Evolutionary conservation across 2,797 vertebrate species (phyloP).

Genomic region (Brotula barbata): DNA sequence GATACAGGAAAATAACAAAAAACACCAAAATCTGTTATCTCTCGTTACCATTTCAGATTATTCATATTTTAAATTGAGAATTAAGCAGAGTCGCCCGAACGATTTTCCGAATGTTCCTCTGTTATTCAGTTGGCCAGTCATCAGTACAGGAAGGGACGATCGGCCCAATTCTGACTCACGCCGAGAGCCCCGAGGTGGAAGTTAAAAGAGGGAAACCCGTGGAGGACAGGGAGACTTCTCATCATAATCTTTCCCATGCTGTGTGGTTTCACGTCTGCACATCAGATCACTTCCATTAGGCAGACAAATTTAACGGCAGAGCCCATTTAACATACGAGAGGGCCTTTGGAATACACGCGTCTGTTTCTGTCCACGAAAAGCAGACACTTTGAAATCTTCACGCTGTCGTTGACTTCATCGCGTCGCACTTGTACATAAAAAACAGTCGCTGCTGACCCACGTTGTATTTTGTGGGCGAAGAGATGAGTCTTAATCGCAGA

Average conservation of each 20-base stretch:
- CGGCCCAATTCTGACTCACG: slow-evolving; percentile 41
- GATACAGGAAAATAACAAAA: no score
- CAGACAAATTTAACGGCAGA: slow-evolving; percentile 26
- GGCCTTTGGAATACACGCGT: slow-evolving; percentile 3
- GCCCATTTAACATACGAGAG: slow-evolving; percentile 19
- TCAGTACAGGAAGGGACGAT: slow-evolving; percentile 14
- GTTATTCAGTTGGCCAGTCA: slow-evolving; percentile 42
- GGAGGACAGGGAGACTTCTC: slow-evolving; percentile 32
- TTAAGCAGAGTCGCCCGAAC: no score
- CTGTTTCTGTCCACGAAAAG: slow-evolving; percentile 33
- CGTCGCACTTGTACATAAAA: slow-evolving; percentile 16
- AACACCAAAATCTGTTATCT: no score
- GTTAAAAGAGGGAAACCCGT: slow-evolving; percentile 45
- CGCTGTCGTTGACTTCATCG: slow-evolving; percentile 16
- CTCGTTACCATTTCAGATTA: no score
- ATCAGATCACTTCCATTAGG: slow-evolving; percentile 30
- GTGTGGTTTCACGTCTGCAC: slow-evolving; percentile 25
- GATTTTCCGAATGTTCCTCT: no score
- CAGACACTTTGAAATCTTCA: slow-evolving; percentile 9
- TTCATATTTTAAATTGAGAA: no score
- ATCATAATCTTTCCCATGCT: slow-evolving; percentile 29
- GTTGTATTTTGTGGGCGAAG: slow-evolving; percentile 49
- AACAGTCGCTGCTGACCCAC: slow-evolving; percentile 32
- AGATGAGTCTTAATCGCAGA: slow-evolving; percentile 52
- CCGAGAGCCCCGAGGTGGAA: slow-evolving; percentile 38